Conservation (phyloP, 2,113 vertebrate species). For the Peucedramus taeniatus region DNA sequence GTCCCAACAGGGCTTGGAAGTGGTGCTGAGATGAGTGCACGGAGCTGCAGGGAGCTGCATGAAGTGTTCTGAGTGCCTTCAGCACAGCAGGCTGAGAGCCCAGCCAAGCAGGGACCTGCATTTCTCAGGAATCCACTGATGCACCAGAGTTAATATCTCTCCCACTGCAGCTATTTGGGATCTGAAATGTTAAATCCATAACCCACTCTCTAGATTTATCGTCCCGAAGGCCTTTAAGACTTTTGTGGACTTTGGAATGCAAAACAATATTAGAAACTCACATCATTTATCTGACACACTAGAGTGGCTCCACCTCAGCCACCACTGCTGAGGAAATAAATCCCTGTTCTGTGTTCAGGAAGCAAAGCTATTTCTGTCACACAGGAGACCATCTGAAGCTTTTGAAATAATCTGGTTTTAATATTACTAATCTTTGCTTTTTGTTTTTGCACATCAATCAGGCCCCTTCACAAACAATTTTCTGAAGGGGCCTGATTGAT, state of each 20-base stretch:
- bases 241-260: not conserved
- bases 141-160: not conserved
- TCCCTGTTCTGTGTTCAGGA: not conserved
- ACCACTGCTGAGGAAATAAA: slow-evolving; percentile 14
- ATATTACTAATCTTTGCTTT: slow-evolving; percentile 5
- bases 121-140: not conserved
- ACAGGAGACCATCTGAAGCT: not conserved
- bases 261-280: not conserved
- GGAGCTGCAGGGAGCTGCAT: not conserved
- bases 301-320: slow-evolving; percentile 12
- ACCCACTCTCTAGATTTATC: not conserved
- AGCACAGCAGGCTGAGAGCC: not conserved
- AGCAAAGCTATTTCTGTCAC: not conserved
- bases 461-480: not conserved
- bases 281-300: slow-evolving; percentile 3
- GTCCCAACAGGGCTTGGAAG: not conserved
- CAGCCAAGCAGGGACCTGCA: not conserved
- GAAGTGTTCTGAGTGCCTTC: not conserved
- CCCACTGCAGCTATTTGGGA: not conserved
- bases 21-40: not conserved
- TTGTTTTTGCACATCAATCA: not conserved
- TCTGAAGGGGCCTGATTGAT: not conserved
- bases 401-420: slow-evolving; percentile 6
- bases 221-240: not conserved
- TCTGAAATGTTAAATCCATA: not conserved